Base-by-base conservation (phyloP, 23 tunicate genomes). In the Corella eumyota region DNA sequence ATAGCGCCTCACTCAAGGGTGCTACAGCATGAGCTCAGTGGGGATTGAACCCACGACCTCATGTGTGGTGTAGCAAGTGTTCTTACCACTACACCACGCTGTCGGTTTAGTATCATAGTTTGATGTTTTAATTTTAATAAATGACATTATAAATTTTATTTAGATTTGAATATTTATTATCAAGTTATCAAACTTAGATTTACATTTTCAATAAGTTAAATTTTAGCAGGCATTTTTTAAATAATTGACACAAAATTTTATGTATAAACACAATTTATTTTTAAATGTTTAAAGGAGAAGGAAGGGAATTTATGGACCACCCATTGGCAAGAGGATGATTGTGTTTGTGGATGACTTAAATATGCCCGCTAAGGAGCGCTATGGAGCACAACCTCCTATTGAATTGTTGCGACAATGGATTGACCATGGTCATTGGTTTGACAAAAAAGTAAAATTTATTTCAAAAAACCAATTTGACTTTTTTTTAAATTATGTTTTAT, bases 321-420 rank as follows among this genome's bases (percentile, higher is more conserved):
- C 95, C 19, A 82, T 90, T 15, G 99, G 99, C 2, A 92, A 92
- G 53, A 66, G 73, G 24, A 97, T 92, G 66, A 61, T 92, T 32
- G 98, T 92, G 11, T 92, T 93, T 63, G 83, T 93, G 49, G 99
- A 93, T 37, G 99, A 93, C 38, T 40, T 93, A 64, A 93, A 93
- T 70, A 93, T 93, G 99, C 99, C 99, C 26, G 94, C 94, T 3
- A 84, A 84, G 67, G 94, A 84, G 56, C 81, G 77, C 49, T 84
- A 84, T 47, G 94, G 94, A 50, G 94, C 94, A 32, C 94, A 84
- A 49, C 94, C 94, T 3, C 83, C 94, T 2, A 84, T 84, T 32
- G 94, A 84, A 50, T 44, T 84, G 23, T 49, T 84, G 32, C 72
- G 94, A 23, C 94, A 84, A 38, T 84, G 83, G 94, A 58, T 75